phyloP scores from a whole-genome alignment of 2,113 vertebrate species.

The Pelecanoides urinatrix region DNA sequence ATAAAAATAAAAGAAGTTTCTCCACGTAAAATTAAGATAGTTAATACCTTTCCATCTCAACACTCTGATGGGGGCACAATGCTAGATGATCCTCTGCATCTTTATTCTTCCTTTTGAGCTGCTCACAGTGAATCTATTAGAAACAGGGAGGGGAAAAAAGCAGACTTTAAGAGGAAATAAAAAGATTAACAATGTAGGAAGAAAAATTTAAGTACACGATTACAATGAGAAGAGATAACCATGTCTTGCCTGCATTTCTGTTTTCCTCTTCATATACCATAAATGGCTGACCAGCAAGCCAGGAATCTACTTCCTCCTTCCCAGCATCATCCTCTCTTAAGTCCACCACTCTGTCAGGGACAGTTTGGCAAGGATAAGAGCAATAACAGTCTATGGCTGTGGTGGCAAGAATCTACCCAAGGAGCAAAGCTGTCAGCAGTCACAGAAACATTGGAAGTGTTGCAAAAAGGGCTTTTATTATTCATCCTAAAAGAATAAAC shows the following conservation, averaged over 20 bases:
- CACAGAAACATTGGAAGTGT: not conserved
- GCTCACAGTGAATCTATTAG: constrained; percentile 29
- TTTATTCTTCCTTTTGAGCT: not conserved
- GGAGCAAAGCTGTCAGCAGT: not conserved
- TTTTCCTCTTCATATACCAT: not conserved
- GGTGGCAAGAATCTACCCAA: not conserved
- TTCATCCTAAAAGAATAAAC: not conserved
- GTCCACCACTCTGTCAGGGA: not conserved
- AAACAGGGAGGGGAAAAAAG: not conserved
- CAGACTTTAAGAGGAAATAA: not conserved
- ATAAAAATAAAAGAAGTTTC: not conserved
- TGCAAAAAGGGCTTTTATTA: not conserved
- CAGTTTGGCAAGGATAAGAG: not conserved
- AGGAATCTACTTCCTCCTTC: not conserved
- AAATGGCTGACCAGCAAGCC: not conserved
- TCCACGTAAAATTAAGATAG: not conserved
- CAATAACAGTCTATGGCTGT: not conserved
- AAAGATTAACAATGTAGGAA: not conserved
- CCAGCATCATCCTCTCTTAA: not conserved
- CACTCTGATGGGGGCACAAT: not conserved
- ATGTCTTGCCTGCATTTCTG: not conserved
- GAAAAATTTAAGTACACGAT: not conserved
- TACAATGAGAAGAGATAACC: not conserved
- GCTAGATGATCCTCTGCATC: not conserved
- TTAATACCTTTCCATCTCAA: constrained; percentile 72